These are phyloP conservation scores for Drosophila nasuta DNA, from an alignment of 1,140 invertebrate species.

Conservation along the genomic window DNA sequence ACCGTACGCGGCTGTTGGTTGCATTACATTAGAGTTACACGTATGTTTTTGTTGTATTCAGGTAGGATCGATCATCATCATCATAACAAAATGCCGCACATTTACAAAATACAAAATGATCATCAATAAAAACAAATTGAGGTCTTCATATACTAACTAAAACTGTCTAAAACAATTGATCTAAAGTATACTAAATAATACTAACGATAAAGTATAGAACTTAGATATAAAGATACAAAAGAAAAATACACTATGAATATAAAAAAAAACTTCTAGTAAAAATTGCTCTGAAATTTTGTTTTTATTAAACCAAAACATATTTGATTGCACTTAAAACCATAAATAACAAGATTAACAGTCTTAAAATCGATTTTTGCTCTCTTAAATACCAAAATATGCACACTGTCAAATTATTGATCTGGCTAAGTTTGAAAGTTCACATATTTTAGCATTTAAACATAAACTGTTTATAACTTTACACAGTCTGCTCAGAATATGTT, in stretches of 20 bases:
- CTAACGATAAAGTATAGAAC: constrained; percentile 26
- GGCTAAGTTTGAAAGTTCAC: not conserved
- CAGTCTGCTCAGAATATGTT: not conserved
- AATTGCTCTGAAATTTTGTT: constrained; percentile 73
- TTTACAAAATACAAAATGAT: constrained; percentile 38
- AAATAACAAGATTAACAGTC: constrained; percentile 51
- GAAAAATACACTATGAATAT: constrained; percentile 3
- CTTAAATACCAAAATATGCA: constrained; percentile 34
- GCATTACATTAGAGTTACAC: constrained; percentile 37
- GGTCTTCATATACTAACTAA: not conserved
- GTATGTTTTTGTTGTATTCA: not conserved
- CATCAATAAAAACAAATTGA: constrained; percentile 34
- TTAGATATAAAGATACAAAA: constrained; percentile 40
- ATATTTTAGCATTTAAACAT: not conserved
- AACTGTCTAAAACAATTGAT: constrained; percentile 11
- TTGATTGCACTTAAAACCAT: constrained; percentile 62
- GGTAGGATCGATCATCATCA: constrained; percentile 5
- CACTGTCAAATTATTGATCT: constrained; percentile 23
- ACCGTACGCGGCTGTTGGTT: constrained; percentile 85
- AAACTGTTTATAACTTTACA: not conserved
- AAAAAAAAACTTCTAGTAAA: constrained; percentile 42
- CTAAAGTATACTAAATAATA: constrained; percentile 26
- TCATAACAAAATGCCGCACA: constrained; percentile 30
- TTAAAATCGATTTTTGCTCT: constrained; percentile 31
- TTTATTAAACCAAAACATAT: constrained; percentile 57